phyloP scores from a whole-genome alignment of 2,113 vertebrate genomes.

The Talpa occidentalis region DNA sequence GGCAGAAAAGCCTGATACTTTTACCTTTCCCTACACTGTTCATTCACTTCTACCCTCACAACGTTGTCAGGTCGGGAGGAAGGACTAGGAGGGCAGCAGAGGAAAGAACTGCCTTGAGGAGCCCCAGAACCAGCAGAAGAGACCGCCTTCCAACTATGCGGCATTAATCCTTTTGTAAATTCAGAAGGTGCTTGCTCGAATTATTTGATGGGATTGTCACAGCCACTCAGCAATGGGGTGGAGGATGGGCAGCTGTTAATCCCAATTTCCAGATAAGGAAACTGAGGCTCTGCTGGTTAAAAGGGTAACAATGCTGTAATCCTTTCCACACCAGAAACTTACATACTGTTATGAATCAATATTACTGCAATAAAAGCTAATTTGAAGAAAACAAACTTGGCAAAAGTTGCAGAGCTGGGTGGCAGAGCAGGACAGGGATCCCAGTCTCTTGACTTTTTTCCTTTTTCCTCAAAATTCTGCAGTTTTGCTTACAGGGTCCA shows the following conservation, averaged over 20 bases:
- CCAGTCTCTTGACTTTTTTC: not conserved
- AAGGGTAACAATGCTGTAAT: not conserved
- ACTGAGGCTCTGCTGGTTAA: not conserved
- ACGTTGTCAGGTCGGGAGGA: not conserved
- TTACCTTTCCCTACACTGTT: too few relatives aligned
- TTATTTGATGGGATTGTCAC: not conserved
- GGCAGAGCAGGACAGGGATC: not conserved
- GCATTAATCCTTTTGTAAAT: not conserved
- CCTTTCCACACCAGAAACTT: not conserved
- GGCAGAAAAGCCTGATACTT: too few relatives aligned
- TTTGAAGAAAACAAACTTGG: not conserved
- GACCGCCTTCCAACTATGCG: rapidly evolving
- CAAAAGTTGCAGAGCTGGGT: not conserved
- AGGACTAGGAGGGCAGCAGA: not conserved
- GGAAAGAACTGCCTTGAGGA: not conserved
- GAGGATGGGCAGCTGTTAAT: not conserved
- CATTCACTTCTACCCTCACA: not conserved
- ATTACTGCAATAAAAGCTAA: not conserved
- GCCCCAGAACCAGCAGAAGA: not conserved
- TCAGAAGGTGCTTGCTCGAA: not conserved
- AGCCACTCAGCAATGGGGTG: not conserved
- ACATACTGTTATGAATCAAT: not conserved
- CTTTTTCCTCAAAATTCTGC: not conserved
- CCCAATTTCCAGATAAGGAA: slow-evolving; percentile 1
- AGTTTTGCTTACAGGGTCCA: not conserved